Conservation (phyloP, 2,797 vertebrate genomes). For the Parotocinclus haroldoi region DNA sequence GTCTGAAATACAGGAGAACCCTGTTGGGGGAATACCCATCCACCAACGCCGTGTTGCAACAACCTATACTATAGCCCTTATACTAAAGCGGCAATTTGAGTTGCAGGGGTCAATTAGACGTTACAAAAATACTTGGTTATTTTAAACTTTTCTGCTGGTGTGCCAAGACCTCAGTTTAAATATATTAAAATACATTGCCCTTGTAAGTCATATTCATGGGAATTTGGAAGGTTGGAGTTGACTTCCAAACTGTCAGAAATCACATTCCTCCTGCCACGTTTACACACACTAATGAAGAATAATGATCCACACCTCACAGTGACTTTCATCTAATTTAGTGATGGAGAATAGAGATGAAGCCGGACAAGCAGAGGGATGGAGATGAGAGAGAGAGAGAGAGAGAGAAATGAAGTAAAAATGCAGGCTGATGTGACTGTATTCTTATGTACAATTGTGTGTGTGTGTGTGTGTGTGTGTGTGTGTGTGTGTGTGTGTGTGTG, state of each 20-base stretch:
- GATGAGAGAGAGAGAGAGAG: conserved; percentile 26
- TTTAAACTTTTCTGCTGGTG: background rate
- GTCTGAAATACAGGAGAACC: no score
- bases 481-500: conserved; percentile 20
- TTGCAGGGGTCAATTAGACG: no score
- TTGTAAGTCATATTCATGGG: conserved; percentile 7
- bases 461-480: conserved; percentile 14
- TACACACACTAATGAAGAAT: conserved; percentile 56
- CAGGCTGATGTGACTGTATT: conserved; percentile 23
- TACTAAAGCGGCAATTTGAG: no score
- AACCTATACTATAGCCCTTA: no score
- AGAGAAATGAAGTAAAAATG: conserved; percentile 12
- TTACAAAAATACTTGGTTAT: background rate
- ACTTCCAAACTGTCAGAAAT: conserved; percentile 59
- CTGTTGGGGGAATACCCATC: no score
- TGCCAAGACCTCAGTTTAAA: conserved; percentile 8
- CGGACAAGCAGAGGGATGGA: conserved; percentile 44
- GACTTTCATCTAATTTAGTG: conserved; percentile 54
- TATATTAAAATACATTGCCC: conserved; percentile 12
- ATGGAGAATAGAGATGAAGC: conserved; percentile 31
- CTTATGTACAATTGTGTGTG: conserved; percentile 28
- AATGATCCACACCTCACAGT: conserved; percentile 54
- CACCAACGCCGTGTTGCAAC: no score
- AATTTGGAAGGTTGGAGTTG: conserved; percentile 20
- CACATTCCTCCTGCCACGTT: conserved; percentile 62